A percentile compares a stretch with the other conserved stretches of the same genome.
Evolutionary conservation across 2,113 vertebrate genomes (phyloP).

Genomic region (Semnornis frantzii): DNA sequence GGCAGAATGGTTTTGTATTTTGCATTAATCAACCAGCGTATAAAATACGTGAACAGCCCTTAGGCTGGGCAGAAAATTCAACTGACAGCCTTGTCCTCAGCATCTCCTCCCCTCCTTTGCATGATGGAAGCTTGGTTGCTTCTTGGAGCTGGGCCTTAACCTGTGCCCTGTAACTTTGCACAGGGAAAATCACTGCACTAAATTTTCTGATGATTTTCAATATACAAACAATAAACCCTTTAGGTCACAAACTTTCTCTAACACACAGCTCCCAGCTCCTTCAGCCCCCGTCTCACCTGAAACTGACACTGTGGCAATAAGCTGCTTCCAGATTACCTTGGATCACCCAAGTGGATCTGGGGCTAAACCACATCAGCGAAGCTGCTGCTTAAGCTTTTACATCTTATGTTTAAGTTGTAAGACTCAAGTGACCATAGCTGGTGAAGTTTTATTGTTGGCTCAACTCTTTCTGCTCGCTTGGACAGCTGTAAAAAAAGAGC

Average conservation of each 20-base stretch:
- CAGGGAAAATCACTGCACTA: background rate
- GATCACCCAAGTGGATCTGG: slow-evolving; percentile 5
- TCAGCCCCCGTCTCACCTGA: background rate
- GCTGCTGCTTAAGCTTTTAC: background rate
- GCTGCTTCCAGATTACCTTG: slow-evolving; percentile 30
- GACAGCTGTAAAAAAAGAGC: slow-evolving; percentile 30
- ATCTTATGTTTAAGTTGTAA: background rate
- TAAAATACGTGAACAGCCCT: background rate
- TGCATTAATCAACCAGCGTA: background rate
- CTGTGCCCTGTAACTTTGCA: background rate
- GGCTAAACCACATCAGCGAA: background rate
- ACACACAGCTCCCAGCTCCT: background rate
- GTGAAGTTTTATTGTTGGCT: background rate
- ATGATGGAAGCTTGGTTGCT: background rate
- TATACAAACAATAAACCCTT: background rate
- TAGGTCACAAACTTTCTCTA: background rate
- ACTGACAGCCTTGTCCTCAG: background rate
- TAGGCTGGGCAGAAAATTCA: background rate
- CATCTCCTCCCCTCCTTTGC: background rate
- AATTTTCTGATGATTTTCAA: background rate
- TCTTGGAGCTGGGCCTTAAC: background rate
- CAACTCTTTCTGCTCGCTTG: background rate
- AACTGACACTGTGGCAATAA: background rate
- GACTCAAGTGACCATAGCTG: slow-evolving; percentile 10
- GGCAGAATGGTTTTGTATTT: slow-evolving; percentile 19